These are phyloP conservation scores for Desmophyllum pertusum DNA, from an alignment of 92 coral and sea anemone species.

Conservation along the genomic window DNA sequence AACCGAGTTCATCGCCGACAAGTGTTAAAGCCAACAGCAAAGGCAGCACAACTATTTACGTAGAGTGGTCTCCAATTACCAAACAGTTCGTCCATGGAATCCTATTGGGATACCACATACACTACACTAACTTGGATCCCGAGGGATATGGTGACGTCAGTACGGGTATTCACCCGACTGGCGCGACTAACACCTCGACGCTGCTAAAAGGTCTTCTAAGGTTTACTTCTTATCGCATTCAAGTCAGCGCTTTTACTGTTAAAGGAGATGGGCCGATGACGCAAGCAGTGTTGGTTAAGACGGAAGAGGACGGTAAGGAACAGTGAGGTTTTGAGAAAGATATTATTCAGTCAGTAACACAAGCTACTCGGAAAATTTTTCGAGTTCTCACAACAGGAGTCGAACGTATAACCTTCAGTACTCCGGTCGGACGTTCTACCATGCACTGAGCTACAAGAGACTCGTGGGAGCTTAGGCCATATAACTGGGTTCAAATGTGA, in stretches of 20 bases:
- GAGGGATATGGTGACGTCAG: conserved; percentile 28
- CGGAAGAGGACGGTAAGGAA: conserved; percentile 87
- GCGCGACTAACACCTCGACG: conserved; percentile 37
- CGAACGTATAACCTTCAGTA: no score
- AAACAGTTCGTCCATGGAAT: conserved; percentile 65
- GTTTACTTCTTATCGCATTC: conserved; percentile 70
- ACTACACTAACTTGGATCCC: conserved; percentile 44
- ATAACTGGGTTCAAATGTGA: no score
- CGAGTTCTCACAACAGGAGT: no score
- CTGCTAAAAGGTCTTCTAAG: conserved; percentile 56
- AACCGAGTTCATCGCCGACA: conserved; percentile 73
- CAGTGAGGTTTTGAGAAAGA: not conserved
- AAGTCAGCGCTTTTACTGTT: conserved; percentile 77
- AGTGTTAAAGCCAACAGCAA: conserved; percentile 60
- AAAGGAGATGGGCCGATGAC: conserved; percentile 75
- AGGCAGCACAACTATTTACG: conserved; percentile 75
- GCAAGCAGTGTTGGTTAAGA: conserved; percentile 43
- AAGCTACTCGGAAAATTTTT: no score
- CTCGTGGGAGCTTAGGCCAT: no score
- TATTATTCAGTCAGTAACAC: no score
- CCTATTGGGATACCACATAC: conserved; percentile 71
- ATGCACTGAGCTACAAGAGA: no score
- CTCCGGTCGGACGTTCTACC: no score
- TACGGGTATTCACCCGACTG: conserved; percentile 27
- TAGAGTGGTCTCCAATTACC: conserved; percentile 83